Base-by-base conservation (phyloP, 30 jellyfish, hydroid and myxozoan species). In the Calvadosia cruxmelitensis region DNA sequence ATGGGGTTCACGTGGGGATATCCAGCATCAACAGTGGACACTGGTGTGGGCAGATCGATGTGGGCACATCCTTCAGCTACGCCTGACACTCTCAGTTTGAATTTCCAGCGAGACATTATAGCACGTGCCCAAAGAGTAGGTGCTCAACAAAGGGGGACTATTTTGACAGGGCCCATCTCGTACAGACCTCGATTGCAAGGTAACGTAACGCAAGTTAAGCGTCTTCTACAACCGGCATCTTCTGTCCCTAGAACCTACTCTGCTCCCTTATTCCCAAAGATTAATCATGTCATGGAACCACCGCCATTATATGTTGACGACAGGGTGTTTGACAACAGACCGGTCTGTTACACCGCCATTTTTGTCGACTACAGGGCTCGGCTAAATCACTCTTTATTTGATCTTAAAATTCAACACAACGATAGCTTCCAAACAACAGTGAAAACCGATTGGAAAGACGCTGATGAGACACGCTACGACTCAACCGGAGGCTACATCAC, bases 321-420 rank as follows among this genome's bases (percentile, higher is more conserved):
- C 13, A 12, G 0, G 26, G 26, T 20, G 30, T 24, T 20, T 28
- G 20, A 57, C 29, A 20, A 25, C n/a, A 30, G 26, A 31, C 82
- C 90, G 1, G 66, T 72, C 12, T 86, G 96, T 50, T 86, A 93
- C 94, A 86, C 96, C 3, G 94, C 86, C 23, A 90, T 86, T 10
- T 31, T 50, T 0, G 84, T 83, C 20, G 91, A 86, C 70, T 49
- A 57, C 52, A 74, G 65, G 68, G 53, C n/a, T 2, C 73, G 57
- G 30, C 76, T 78, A 23, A 80, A 74, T 29, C 96, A 86, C 31
- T 79, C 92, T 42, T 27, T 86, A 34, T 79, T 86, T 27, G 84
- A 69, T 52, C 50, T 80, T 35, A 49, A 69, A 48, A 78, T 82
- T 3, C 70, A n/a, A 33, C 34, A 72, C 61, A 64, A 79, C n/a